These are phyloP conservation scores for Neolamprologus tretocephalus DNA, from an alignment of 2,113 vertebrate species.

Conservation along the genomic window DNA sequence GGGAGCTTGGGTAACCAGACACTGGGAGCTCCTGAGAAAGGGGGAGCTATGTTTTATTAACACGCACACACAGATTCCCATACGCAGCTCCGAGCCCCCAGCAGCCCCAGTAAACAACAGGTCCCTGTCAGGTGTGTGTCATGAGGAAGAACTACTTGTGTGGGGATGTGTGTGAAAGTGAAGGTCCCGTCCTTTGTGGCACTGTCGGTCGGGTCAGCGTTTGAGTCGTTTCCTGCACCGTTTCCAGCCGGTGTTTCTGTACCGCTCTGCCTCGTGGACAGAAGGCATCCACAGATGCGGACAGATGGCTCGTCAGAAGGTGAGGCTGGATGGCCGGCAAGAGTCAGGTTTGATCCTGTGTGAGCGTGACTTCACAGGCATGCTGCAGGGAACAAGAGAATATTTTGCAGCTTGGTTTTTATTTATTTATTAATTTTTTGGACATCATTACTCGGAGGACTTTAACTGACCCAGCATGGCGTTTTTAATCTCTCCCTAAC, in stretches of 20 bases:
- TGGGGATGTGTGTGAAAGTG: not conserved
- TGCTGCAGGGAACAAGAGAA: conserved; percentile 1
- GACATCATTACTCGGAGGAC: not conserved
- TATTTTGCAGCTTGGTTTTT: not conserved
- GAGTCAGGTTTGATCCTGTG: conserved; percentile 28
- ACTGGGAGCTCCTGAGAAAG: conserved; percentile 34
- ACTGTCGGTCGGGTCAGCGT: not conserved
- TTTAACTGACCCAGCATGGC: conserved; percentile 39
- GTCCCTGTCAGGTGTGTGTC: conserved; percentile 31
- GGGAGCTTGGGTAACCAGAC: conserved; percentile 57
- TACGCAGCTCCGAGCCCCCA: not conserved
- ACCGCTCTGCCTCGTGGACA: conserved; percentile 42
- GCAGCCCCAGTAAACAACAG: conserved; percentile 26
- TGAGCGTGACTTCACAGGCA: conserved; percentile 54
- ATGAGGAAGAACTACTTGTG: not conserved
- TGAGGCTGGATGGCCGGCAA: conserved; percentile 48
- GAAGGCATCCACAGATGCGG: conserved; percentile 51
- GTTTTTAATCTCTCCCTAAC: not conserved
- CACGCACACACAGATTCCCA: not conserved
- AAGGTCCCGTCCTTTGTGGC: not conserved
- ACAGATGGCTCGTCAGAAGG: conserved; percentile 59
- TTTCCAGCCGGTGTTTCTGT: conserved; percentile 58
- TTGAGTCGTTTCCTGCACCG: conserved; percentile 34
- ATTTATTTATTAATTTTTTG: rapidly evolving
- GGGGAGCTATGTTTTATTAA: conserved; percentile 70